Evolutionary conservation across 2,113 vertebrate genomes (phyloP).

Genomic region (Sceloporus tristichus): DNA sequence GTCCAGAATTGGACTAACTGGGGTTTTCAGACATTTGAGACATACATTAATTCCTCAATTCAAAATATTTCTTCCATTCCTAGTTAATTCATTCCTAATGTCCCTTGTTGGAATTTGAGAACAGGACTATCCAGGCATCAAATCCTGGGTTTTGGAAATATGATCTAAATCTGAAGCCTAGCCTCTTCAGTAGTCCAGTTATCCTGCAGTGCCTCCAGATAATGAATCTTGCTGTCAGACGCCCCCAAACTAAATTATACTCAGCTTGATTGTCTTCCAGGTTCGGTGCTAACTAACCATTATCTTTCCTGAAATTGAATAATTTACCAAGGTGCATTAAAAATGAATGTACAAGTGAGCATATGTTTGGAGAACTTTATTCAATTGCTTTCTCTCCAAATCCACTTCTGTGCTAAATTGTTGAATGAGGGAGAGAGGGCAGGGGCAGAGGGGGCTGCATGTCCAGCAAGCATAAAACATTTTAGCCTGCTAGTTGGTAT

Average conservation of each 20-base stretch:
- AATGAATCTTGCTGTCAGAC: slow-evolving; percentile 68
- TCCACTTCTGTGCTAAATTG: slow-evolving; percentile 47
- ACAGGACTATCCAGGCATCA: neutral
- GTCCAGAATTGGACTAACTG: no score
- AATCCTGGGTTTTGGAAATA: neutral
- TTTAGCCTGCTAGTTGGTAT: slow-evolving; percentile 47
- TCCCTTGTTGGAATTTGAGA: neutral
- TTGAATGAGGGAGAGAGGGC: slow-evolving; percentile 57
- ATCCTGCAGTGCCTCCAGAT: slow-evolving; percentile 57
- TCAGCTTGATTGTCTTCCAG: slow-evolving; percentile 72
- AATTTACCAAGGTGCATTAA: slow-evolving; percentile 76
- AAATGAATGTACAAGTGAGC: slow-evolving; percentile 68
- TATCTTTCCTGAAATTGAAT: slow-evolving; percentile 76
- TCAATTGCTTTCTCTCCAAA: slow-evolving; percentile 63
- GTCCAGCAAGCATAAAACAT: slow-evolving; percentile 52
- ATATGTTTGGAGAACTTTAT: slow-evolving; percentile 65
- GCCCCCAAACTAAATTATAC: slow-evolving; percentile 68
- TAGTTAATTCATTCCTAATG: neutral
- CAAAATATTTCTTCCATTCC: neutral
- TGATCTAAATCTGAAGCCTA: slow-evolving; percentile 18
- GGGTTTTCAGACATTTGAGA: neutral
- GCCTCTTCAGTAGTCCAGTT: slow-evolving; percentile 42
- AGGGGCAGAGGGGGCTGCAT: slow-evolving; percentile 7
- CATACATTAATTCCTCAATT: neutral
- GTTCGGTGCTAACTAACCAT: slow-evolving; percentile 68